These are phyloP conservation scores for Smutsia temminckii DNA, from an alignment of 2,797 vertebrate species.

Conservation along the genomic window DNA sequence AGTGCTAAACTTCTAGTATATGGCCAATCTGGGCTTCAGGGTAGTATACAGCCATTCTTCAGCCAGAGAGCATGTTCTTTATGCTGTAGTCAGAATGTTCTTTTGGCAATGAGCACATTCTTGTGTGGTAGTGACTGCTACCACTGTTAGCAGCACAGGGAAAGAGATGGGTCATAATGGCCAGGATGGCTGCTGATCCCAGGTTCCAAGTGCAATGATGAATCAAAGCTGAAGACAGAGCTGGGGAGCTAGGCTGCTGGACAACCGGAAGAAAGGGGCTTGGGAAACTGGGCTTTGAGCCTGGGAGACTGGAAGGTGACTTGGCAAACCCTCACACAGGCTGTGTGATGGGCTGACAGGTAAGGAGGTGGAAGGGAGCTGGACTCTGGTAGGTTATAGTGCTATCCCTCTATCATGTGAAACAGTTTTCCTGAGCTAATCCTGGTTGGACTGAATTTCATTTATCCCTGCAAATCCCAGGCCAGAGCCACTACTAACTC, in stretches of 20 bases:
- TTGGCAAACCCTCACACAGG: neutral
- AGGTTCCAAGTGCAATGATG: constrained; percentile 24
- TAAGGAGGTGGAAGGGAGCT: neutral
- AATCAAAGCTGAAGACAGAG: constrained; percentile 23
- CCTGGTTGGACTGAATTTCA: neutral
- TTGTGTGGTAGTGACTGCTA: neutral
- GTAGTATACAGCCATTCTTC: constrained; percentile 33
- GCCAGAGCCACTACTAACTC: neutral
- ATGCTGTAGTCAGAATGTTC: constrained; percentile 17
- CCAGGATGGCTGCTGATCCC: neutral
- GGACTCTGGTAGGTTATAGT: neutral
- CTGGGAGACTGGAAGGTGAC: neutral
- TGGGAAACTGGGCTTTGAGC: neutral
- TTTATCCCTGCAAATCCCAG: neutral
- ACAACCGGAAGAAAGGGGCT: neutral
- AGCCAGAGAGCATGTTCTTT: constrained; percentile 4
- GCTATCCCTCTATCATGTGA: neutral
- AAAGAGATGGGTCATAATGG: neutral
- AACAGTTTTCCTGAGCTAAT: neutral
- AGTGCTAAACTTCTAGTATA: constrained; percentile 19
- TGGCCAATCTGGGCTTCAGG: constrained; percentile 23
- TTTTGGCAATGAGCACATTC: constrained; percentile 3
- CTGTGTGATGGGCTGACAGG: neutral
- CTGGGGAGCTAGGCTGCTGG: neutral
- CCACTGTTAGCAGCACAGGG: neutral